Evolutionary conservation across 1,140 invertebrate genomes (phyloP), one percentile per base, ranked within the genome.

Genomic region (Drosophila sturtevanti): DNA sequence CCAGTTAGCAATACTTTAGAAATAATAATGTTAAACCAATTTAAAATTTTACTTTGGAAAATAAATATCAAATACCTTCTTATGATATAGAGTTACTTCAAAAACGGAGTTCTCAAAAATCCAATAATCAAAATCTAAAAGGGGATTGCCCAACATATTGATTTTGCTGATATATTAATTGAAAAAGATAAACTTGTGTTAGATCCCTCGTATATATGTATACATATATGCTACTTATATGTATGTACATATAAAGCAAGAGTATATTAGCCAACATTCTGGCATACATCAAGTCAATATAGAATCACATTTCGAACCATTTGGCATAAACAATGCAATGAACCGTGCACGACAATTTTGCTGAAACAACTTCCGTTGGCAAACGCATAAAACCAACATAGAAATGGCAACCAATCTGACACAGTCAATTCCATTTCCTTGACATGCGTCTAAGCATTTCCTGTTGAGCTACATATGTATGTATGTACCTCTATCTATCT

Each of bases 291-390:
- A 48, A 16, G 41, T 11, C 4, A 48, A 5, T 48, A 48, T 21
- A 21, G 9, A 77, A 70, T 81, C 66, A 66, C 56, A 69, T 44
- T 69, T 58, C 81, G 80, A 81, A 74, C 73, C 79, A 77, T 66
- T 71, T 60, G 63, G 82, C 78, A 85, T 81, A 81, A 81, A 81
- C 79, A 81, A 81, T 78, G 79, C 74, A 78, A 70, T 85, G 81
- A 86, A 71, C 73, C 81, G 67, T 75, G 55, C 67, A 64, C 61
- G 18, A 72, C 78, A 69, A 72, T 81, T 68, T 71, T 68, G 61
- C 77, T 80, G 73, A 64, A 78, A 73, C 73, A 82, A 78, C 79
- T 72, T 67, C 51, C 72, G 63, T 21, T 58, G 31, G 63, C 61
- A 84, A 68, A 67, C 77, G 48, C 74, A 68, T 41, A 54, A 22